Evolutionary conservation across 2,113 vertebrate species (phyloP).

Genomic region (Larimichthys polyactis): DNA sequence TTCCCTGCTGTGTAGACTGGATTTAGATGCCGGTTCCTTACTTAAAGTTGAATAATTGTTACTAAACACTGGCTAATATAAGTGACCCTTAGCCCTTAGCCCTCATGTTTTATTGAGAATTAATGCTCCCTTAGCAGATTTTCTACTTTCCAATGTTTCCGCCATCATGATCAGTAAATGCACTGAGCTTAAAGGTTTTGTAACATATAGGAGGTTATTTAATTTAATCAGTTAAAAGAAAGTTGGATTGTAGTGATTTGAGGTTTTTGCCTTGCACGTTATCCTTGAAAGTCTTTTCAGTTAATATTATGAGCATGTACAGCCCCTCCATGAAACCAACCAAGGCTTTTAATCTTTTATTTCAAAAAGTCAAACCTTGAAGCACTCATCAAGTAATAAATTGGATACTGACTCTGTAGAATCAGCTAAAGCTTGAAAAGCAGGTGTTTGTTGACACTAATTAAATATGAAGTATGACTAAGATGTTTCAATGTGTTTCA

Average conservation of each 20-base stretch:
- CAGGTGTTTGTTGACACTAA: background rate
- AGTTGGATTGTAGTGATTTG: background rate
- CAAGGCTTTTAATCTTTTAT: conserved; percentile 15
- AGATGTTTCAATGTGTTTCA: background rate
- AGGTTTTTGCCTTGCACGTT: background rate
- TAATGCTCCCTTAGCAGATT: background rate
- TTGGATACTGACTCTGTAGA: background rate
- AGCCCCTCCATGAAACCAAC: conserved; percentile 10
- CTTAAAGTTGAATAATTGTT: too few relatives aligned
- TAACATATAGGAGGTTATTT: background rate
- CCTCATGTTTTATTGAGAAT: background rate
- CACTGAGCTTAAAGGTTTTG: background rate
- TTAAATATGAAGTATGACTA: background rate
- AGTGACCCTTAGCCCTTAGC: background rate
- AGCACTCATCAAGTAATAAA: conserved; percentile 20
- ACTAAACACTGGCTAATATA: background rate
- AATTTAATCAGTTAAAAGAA: background rate
- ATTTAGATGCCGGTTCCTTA: background rate
- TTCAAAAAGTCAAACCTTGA: conserved; percentile 35
- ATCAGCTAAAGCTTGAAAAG: conserved; percentile 4
- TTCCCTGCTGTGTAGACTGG: background rate
- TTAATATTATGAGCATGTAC: conserved; percentile 11
- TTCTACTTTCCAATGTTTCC: background rate
- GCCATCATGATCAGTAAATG: background rate
- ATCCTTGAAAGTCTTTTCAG: conserved; percentile 37